Base-by-base conservation (phyloP, 2,797 vertebrate species). In the Alca torda region DNA sequence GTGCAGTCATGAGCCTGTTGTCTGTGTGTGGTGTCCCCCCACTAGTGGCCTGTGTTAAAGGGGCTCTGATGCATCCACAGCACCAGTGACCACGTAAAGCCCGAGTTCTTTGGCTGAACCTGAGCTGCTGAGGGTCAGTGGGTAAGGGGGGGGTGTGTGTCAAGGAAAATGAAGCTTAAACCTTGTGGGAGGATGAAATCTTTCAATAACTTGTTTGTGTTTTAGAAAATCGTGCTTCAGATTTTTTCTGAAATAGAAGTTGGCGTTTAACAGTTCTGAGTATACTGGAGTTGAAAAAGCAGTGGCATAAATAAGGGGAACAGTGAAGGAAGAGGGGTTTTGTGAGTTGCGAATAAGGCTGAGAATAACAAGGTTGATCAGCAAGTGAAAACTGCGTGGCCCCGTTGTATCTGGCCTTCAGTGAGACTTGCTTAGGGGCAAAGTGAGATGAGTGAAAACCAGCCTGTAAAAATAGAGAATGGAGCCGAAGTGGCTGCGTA, bases 1-100 rank as follows among this genome's bases (percentile, higher is more conserved):
- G 13, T 9, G 26, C 7, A 4, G 50, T 13, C 0, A 2, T 3
- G n/a, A 74, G 35, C 30, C 24, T 0, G 6, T 26, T 28, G 12
- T 16, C 37, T 8, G 3, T 0, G 1, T n/a, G 23, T 4, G 13
- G 26, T 4, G 7, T 10, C 16, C 13, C 16, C 16, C 16, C 19
- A 1, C 30, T 18, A 2, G 45, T n/a, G n/a, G 5, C 23, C 54
- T 21, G 9, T 5, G 18, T 33, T n/a, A 3, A n/a, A 4, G 65
- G 35, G 23, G 9, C 17, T 45, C 13, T 2, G 19, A 3, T 4
- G 13, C 4, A 4, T 30, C 43, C 11, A 1, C 2, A 5, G 31
- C 25, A 1, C 16, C 19, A 4, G 28, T 19, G 19, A 37, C 5
- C 5, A 0, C 10, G 1, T 9, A 24, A 50, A n/a, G 19, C 4